phyloP scores from a whole-genome alignment of 2,888 invertebrate genomes.

The Luffia ferchaultella region DNA sequence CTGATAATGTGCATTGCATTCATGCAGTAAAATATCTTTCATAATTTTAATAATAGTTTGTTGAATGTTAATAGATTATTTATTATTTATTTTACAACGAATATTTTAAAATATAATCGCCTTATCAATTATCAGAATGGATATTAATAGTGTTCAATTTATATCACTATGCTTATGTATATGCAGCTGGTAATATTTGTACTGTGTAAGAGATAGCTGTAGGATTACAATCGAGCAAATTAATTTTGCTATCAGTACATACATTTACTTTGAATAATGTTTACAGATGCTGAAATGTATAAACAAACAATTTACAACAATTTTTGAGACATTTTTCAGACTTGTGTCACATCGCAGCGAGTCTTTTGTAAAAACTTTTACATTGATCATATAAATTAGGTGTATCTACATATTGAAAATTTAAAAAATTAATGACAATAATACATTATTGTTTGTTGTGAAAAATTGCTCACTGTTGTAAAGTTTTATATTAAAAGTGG shows the following conservation, averaged over 20 bases:
- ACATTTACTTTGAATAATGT: too few relatives aligned
- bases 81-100: conserved; percentile 50
- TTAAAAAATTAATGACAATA: conserved; percentile 1
- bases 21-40: neutral
- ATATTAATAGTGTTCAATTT: too few relatives aligned
- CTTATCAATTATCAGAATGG: too few relatives aligned
- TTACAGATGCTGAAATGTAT: too few relatives aligned
- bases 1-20: neutral
- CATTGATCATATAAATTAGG: neutral
- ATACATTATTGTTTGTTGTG: conserved; percentile 28
- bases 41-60: conserved; percentile 39
- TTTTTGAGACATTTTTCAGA: neutral
- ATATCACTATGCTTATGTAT: too few relatives aligned
- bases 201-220: too few relatives aligned
- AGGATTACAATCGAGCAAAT: too few relatives aligned
- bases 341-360: too few relatives aligned
- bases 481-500: neutral
- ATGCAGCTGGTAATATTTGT: too few relatives aligned
- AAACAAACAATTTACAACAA: neutral
- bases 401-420: neutral
- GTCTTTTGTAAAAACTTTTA: neutral
- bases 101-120: conserved; percentile 26
- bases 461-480: neutral
- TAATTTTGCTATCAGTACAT: too few relatives aligned
- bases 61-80: conserved; percentile 60